Evolutionary conservation across 2,888 invertebrate genomes (phyloP).

Genomic region (Agrochola lychnidis): DNA sequence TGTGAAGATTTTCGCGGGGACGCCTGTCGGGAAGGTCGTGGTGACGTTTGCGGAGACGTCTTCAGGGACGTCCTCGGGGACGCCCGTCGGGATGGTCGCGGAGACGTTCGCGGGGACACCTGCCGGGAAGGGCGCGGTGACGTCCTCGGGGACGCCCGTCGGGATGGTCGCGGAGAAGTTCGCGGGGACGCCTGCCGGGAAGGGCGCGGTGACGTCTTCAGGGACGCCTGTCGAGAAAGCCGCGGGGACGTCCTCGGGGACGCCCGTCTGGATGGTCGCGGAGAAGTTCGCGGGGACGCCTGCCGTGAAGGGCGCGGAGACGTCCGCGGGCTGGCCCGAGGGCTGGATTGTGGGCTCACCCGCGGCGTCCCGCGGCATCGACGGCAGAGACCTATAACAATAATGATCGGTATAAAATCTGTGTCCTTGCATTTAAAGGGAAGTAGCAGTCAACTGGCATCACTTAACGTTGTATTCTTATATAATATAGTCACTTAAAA

Average conservation of each 20-base stretch:
- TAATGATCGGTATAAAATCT: constrained; percentile 39
- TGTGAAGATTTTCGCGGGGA: background rate
- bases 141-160: background rate
- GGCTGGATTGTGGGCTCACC: constrained; percentile 32
- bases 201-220: background rate
- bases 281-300: constrained; percentile 26
- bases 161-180: constrained; percentile 1
- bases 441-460: constrained; percentile 11
- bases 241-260: constrained; percentile 26
- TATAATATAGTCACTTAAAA: constrained; percentile 28
- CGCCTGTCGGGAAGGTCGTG: background rate
- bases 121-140: background rate
- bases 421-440: background rate
- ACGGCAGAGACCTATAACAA: constrained; percentile 56
- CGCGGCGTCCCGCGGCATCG: constrained; percentile 25
- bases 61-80: background rate
- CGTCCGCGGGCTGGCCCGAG: constrained; percentile 44
- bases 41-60: constrained; percentile 2
- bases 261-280: constrained; percentile 5
- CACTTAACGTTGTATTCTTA: constrained; percentile 30
- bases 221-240: constrained; percentile 1
- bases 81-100: background rate
- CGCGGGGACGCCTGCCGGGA: constrained; percentile 6
- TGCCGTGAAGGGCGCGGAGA: constrained; percentile 27
- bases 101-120: background rate